Percentiles rank a stretch among this genome's conserved stretches.
phyloP scores from a whole-genome alignment of 2,797 vertebrate species.

The Rhyacichthys aspro region DNA sequence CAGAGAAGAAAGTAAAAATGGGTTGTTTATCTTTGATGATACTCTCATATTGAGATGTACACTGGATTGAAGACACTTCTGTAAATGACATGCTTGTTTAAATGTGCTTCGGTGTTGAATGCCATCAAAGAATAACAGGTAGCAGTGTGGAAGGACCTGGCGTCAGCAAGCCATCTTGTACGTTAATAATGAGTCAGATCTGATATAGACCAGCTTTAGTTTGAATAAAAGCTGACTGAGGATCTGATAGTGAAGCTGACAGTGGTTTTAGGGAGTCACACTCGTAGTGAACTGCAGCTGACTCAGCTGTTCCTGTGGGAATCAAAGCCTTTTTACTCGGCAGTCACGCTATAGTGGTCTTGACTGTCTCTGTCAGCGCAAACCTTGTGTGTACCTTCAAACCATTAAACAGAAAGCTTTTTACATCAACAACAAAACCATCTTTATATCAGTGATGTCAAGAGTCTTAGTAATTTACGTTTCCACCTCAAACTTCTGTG shows the following conservation, averaged over 20 bases:
- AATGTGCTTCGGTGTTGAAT: constrained; percentile 66
- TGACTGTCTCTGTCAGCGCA: constrained; percentile 71
- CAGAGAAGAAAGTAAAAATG: constrained; percentile 9
- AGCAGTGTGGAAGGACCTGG: constrained; percentile 62
- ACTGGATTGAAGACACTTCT: constrained; percentile 26
- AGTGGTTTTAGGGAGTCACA: constrained; percentile 64
- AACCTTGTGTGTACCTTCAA: constrained; percentile 42
- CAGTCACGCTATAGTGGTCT: constrained; percentile 67
- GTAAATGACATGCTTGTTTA: constrained; percentile 55
- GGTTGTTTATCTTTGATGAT: constrained; percentile 18
- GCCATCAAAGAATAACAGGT: constrained; percentile 62
- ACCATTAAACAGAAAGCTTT: constrained; percentile 15
- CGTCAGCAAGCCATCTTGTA: constrained; percentile 77
- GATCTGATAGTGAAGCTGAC: constrained; percentile 62
- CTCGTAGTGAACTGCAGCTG: constrained; percentile 53
- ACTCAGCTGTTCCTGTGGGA: constrained; percentile 83
- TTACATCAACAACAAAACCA: constrained; percentile 26
- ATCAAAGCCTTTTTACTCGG: constrained; percentile 61
- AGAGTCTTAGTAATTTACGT: constrained; percentile 36
- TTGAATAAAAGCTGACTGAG: constrained; percentile 71
- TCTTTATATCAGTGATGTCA: constrained; percentile 27
- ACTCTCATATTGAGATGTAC: constrained; percentile 6
- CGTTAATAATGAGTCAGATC: constrained; percentile 75
- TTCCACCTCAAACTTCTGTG: constrained; percentile 86
- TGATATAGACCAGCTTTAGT: constrained; percentile 57